These are phyloP conservation scores for Sandelia bainsii DNA, from an alignment of 2,797 vertebrate species.

Conservation along the genomic window DNA sequence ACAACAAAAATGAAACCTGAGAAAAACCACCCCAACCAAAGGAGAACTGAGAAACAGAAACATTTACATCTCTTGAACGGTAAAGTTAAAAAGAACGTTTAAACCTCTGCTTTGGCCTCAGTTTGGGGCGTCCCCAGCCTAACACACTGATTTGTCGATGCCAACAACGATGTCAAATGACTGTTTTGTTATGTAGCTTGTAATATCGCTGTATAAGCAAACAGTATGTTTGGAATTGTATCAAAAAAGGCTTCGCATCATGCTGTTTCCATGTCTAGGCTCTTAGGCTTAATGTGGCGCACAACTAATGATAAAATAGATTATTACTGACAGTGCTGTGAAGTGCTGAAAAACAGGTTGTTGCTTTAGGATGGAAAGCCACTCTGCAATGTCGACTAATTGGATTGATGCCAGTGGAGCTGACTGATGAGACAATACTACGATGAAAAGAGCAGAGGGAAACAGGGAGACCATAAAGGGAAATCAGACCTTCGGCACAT, in stretches of 20 bases:
- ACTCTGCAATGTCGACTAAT: constrained; percentile 6
- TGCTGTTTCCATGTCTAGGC: not conserved
- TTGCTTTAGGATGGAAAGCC: constrained; percentile 5
- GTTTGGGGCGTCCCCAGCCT: not conserved
- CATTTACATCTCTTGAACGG: not conserved
- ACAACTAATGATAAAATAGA: constrained; percentile 1
- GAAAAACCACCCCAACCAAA: not conserved
- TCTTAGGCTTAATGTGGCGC: not conserved
- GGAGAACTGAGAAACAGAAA: constrained; percentile 13
- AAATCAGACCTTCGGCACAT: constrained; percentile 13
- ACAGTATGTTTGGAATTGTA: constrained; percentile 7
- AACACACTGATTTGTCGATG: not conserved
- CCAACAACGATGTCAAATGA: not conserved
- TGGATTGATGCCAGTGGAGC: constrained; percentile 25
- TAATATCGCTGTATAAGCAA: not conserved
- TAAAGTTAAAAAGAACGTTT: constrained; percentile 13
- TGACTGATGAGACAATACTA: constrained; percentile 27
- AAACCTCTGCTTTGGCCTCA: not conserved
- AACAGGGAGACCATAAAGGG: not conserved
- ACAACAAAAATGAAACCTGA: constrained; percentile 5
- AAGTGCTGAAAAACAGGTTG: not conserved
- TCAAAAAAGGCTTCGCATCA: not conserved
- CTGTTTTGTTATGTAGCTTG: not conserved
- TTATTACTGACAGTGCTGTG: constrained; percentile 18
- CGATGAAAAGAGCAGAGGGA: not conserved